Evolutionary conservation across 2,113 vertebrate genomes (phyloP), one percentile per base, ranked within the genome.

Genomic region (Oryzias melastigma): DNA sequence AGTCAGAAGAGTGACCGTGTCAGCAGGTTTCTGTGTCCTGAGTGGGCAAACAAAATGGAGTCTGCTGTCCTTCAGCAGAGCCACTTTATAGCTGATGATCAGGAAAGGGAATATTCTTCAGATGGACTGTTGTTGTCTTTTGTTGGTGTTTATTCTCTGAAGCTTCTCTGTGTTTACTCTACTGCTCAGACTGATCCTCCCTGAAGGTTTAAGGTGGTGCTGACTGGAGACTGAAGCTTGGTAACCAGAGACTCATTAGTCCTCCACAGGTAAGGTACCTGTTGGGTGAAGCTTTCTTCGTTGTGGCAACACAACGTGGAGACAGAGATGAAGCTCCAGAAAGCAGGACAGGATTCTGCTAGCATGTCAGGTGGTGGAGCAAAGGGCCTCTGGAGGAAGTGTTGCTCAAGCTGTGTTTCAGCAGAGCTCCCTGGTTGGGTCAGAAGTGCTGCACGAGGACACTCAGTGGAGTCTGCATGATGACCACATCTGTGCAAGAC

Each of bases 241-340:
- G 83, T 81, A 83, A 81, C 87, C 7, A 63, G 84, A 87, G 84
- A 84, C 87, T 89, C 75, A 85, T 88, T 88, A 78, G 57, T 35
- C 35, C 10, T 35, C 10, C 10, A 12, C 3, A 35, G 35, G 35
- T 35, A 3, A 35, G 10, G 35, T 12, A 35, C 18, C 22, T 18
- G 76, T 73, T 52, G 62, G 75, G 47, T 72, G 61, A 69, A 70
- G 46, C 58, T 67, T 19, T 54, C 5, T 78, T 83, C 88, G 81
- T 85, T 88, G 82, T 86, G 79, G 66, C 73, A 71, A 75, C 75
- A 85, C 54, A 42, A 22, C 58, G 44, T 52, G 35, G 64, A 77
- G 58, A 77, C 58, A 27, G 27, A 57, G 17, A 41, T 53, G 66
- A 58, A 50, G 58, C 54, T 20, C 19, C 56, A 58, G 22, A 57